phyloP scores from a whole-genome alignment of 2,797 vertebrate genomes.

The Nyctibius grandis region DNA sequence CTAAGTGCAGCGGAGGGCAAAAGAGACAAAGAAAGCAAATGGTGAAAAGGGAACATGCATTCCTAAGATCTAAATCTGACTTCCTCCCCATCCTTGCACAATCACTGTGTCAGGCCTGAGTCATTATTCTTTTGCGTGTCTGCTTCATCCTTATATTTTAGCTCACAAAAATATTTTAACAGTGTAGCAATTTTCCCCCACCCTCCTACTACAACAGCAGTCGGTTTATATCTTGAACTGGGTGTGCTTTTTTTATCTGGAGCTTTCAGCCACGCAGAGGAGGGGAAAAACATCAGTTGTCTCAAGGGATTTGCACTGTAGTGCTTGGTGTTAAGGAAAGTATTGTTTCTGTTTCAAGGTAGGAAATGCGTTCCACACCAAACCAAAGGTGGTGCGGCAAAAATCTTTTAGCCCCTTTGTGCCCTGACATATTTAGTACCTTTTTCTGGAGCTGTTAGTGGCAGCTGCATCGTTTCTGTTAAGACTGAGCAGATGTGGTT shows the following conservation, averaged over 20 bases:
- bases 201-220: background rate
- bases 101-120: background rate
- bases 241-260: background rate
- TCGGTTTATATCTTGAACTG: background rate
- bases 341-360: background rate
- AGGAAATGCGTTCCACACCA: background rate
- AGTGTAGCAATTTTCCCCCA: background rate
- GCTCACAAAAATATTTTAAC: background rate
- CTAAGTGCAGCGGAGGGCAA: background rate
- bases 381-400: background rate
- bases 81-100: background rate
- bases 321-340: background rate
- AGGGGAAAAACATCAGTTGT: background rate
- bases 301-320: background rate
- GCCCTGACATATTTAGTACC: background rate
- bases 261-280: background rate
- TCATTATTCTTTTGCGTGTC: background rate
- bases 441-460: background rate
- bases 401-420: background rate
- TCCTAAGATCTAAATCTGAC: background rate
- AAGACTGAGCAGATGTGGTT: conserved; percentile 35
- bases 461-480: background rate
- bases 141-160: background rate
- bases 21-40: background rate
- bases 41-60: background rate